A percentile compares a stretch with the other conserved stretches of the same genome.
These are phyloP conservation scores for Orestias chungarensis DNA, from an alignment of 2,797 vertebrate species.

Conservation along the genomic window DNA sequence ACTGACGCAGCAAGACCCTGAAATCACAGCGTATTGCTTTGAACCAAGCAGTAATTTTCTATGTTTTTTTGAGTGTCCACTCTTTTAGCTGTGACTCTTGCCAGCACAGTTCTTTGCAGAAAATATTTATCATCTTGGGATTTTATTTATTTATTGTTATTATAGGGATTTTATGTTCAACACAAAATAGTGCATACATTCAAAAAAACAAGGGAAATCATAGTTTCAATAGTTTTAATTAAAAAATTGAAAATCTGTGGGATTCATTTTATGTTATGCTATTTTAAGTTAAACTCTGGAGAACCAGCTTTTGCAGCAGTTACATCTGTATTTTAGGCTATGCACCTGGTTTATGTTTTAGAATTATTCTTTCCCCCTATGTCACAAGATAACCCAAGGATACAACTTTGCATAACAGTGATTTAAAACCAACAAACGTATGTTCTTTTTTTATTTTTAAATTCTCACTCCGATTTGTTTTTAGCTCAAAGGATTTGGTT, in stretches of 20 bases:
- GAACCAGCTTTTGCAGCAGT: not conserved
- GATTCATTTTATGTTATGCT: not conserved
- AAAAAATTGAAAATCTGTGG: not conserved
- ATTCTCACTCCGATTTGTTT: not conserved
- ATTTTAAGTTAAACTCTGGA: not conserved
- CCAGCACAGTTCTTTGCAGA: not conserved
- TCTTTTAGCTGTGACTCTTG: not conserved
- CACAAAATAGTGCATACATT: not conserved
- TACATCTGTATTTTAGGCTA: not conserved
- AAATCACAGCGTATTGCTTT: slow-evolving; percentile 5
- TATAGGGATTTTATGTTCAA: not conserved
- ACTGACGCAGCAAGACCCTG: not conserved
- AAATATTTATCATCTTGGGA: not conserved
- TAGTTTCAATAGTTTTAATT: not conserved
- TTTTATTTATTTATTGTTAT: not conserved
- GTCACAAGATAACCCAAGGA: too few species aligned
- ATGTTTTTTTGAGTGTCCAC: not conserved
- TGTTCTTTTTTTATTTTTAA: not conserved
- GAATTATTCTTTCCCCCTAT: too few species aligned
- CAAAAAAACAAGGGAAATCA: not conserved
- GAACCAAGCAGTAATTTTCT: not conserved
- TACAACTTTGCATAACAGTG: not conserved
- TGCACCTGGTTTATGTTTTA: too few species aligned
- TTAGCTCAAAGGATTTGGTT: not conserved
- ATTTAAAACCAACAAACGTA: not conserved